Percentiles rank a stretch among this genome's conserved stretches.
These are phyloP conservation scores for Pogonocichla stellata DNA, from an alignment of 2,113 vertebrate species.

Conservation along the genomic window DNA sequence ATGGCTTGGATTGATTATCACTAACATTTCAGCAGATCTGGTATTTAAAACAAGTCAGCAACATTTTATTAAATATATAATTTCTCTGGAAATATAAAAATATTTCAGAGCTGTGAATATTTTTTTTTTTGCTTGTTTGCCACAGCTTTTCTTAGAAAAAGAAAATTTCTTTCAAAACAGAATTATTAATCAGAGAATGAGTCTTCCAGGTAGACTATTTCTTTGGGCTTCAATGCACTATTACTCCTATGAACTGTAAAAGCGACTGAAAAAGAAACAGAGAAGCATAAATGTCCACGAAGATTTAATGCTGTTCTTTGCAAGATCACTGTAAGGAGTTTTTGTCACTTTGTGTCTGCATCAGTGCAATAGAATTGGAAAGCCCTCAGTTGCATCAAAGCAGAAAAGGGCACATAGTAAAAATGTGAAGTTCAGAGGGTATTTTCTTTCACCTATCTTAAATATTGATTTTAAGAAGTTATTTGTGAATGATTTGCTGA, in stretches of 20 bases:
- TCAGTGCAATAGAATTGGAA: not conserved
- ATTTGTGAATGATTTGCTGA: not conserved
- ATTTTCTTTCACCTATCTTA: not conserved
- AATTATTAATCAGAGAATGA: not conserved
- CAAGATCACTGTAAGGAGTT: not conserved
- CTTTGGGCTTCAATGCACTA: not conserved
- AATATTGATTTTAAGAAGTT: not conserved
- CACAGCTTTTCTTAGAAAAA: not conserved
- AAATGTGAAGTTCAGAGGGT: not conserved
- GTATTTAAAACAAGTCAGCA: not conserved
- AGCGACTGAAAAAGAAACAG: not conserved
- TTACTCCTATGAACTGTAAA: not conserved
- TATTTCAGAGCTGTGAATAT: fast-evolving
- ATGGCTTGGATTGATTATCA: not conserved
- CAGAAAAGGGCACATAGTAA: not conserved
- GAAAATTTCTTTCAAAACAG: not conserved
- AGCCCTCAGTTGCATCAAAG: not conserved
- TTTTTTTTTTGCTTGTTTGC: not conserved
- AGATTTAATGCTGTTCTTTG: not conserved
- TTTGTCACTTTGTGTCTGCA: not conserved
- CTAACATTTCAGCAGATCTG: not conserved
- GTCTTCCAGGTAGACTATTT: not conserved
- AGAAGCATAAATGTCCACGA: not conserved
- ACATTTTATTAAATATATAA: not conserved
- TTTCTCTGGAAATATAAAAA: not conserved